Evolutionary conservation across 2,113 vertebrate species (phyloP), one percentile per base, ranked within the genome.

Genomic region (Hemibagrus wyckioides): DNA sequence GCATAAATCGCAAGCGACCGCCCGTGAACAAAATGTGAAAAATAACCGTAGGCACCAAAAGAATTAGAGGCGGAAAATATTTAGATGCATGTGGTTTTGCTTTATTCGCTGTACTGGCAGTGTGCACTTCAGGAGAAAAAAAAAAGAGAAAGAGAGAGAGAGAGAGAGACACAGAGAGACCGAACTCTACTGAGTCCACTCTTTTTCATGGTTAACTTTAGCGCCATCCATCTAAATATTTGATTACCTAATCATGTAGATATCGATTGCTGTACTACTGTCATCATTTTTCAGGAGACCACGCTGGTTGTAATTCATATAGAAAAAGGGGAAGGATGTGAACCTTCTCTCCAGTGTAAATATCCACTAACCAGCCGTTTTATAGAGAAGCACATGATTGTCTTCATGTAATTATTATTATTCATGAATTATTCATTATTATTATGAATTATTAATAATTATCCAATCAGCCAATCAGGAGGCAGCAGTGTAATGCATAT

Each of bases 21-120:
- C 30, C 85, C 85, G 77, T 76, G 59, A 82, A 77, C 23, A 57
- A 86, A 86, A 77, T 57, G 65, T 57, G 63, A 69, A 86, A 88
- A 88, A 90, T 52, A 88, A 85, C 87, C 73, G 28, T 76, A 76
- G 89, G 89, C 75, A 63, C 39, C 41, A 21, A 84, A 86, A 81
- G 80, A 65, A 81, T 63, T 57, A 63, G 69, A 13, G 48, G 73
- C 79, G 9, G 15, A 76, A 81, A 88, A 81, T 86, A 90, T 90
- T 86, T 88, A 80, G 71, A 90, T 80, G 69, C 57, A 13, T 76
- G 50, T 54, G 77, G 48, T 57, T 87, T 50, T 10, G 59, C 39
- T 80, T 73, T 59, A 14, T 69, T 30, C 14, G 2, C 14, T 5
- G 36, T n/a, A 25, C 6, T 52, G 25, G 33, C n/a, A n/a, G 25